Base-by-base conservation (phyloP, 2,888 invertebrate species). In the Itoplectis maculator region DNA sequence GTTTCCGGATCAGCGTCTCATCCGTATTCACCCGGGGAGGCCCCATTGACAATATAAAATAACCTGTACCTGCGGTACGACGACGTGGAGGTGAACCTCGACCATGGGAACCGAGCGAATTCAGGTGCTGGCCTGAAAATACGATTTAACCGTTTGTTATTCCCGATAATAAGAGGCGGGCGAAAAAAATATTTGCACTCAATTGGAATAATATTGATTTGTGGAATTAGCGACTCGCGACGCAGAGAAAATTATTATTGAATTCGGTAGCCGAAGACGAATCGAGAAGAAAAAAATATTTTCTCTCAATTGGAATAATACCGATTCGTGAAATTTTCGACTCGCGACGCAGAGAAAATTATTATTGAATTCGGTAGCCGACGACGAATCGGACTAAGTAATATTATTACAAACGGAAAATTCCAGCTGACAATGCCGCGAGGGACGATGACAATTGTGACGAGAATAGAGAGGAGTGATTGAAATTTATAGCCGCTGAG, bases 1-100 rank as follows among this genome's bases (percentile, higher is more conserved):
- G 79, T 83, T 83, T 83, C 76, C 82, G 79, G 79, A 83, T 83
- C 73, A 73, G 61, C 63, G 76, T 42, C 66, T 73, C 68, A 61
- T 72, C 29, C 29, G 40, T 59, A 61, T 73, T 83, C 68, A 56
- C 54, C n/a, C n/a, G n/a, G n/a, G n/a, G n/a, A 49, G 37, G 78
- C 49, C 56, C 18, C 61, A n/a, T 42, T 61, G 51, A 72, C 74
- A 81, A 83, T 78, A 74, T 81, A 81, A 83, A 74, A 74, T 81
- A 74, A 81, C 61, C 11, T 79, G 15, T 45, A 29, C 56, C 73
- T 15, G 35, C 15, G 18, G n/a, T n/a, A 72, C 59, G 47, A 56
- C n/a, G n/a, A n/a, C n/a, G n/a, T n/a, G n/a, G n/a, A n/a, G n/a
- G n/a, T n/a, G 59, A n/a, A 15, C 47, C 23, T 51, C 51, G 49